Evolutionary conservation across 2,113 vertebrate species (phyloP).

Genomic region (Lathamus discolor): DNA sequence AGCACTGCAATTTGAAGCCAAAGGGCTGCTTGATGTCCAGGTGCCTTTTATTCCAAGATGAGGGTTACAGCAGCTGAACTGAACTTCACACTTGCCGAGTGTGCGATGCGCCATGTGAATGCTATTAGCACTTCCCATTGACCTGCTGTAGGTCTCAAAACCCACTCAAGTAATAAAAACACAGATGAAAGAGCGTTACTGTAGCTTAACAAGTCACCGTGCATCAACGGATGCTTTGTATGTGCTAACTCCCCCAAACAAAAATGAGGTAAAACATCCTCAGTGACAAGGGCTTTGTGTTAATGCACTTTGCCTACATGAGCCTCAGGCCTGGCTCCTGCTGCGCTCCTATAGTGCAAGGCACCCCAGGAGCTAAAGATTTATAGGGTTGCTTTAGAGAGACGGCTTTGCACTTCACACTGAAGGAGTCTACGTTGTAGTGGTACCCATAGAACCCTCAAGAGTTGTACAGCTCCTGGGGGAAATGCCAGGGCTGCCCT

Average conservation of each 20-base stretch:
- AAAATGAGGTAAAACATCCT: rapidly evolving
- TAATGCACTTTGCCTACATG: not conserved
- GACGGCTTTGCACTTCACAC: not conserved
- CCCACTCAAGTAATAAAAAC: not conserved
- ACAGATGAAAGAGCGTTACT: not conserved
- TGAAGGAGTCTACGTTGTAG: rapidly evolving
- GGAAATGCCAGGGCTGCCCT: not conserved
- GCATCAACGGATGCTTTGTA: not conserved
- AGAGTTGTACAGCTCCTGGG: too few relatives aligned
- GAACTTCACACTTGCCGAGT: not conserved
- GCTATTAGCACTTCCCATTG: not conserved
- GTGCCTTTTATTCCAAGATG: not conserved
- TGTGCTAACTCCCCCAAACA: not conserved
- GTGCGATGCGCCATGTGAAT: not conserved
- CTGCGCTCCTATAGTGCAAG: not conserved
- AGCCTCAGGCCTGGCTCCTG: not conserved
- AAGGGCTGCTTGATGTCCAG: not conserved
- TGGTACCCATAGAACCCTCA: not conserved
- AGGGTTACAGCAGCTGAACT: not conserved
- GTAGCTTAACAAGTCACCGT: not conserved
- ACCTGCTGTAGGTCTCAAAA: not conserved
- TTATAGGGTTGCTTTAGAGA: not conserved
- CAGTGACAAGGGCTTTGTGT: not conserved
- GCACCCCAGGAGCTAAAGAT: not conserved
- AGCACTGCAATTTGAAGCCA: not conserved